Evolutionary conservation across 2,888 invertebrate genomes (phyloP).

Genomic region (Trissonchulus latispiculum): DNA sequence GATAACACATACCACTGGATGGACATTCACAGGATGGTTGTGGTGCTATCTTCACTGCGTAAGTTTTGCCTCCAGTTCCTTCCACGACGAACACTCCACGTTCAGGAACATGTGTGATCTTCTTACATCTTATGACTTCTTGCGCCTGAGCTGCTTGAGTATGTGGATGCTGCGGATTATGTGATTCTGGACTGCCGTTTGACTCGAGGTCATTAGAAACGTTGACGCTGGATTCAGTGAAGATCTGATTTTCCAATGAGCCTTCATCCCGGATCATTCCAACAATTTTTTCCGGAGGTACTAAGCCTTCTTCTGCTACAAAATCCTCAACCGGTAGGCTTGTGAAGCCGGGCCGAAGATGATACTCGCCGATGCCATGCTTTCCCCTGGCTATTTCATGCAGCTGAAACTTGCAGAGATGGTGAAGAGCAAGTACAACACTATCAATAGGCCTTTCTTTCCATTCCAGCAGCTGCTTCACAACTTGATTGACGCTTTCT

Average conservation of each 20-base stretch:
- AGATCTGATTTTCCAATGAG: too few relatives aligned
- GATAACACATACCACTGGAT: background rate
- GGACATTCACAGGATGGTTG: background rate
- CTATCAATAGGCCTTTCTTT: background rate
- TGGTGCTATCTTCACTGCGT: background rate
- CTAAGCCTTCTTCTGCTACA: too few relatives aligned
- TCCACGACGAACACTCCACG: background rate
- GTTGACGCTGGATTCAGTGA: too few relatives aligned
- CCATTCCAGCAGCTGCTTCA: background rate
- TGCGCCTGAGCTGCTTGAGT: background rate
- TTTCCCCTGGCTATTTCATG: constrained; percentile 2
- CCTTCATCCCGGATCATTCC: too few relatives aligned
- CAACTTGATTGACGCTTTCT: background rate
- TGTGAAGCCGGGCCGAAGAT: background rate
- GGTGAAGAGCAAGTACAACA: background rate
- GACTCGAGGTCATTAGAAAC: too few relatives aligned
- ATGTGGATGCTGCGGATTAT: too few relatives aligned
- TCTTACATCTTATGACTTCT: background rate
- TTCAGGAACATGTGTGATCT: background rate
- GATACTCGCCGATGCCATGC: background rate
- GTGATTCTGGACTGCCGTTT: too few relatives aligned
- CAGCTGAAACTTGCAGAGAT: background rate
- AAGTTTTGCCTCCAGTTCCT: background rate
- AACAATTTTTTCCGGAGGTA: too few relatives aligned
- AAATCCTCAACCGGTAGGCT: too few relatives aligned